These are phyloP conservation scores for Pegea sp. DNA, from an alignment of 23 tunicate species.

Conservation along the genomic window DNA sequence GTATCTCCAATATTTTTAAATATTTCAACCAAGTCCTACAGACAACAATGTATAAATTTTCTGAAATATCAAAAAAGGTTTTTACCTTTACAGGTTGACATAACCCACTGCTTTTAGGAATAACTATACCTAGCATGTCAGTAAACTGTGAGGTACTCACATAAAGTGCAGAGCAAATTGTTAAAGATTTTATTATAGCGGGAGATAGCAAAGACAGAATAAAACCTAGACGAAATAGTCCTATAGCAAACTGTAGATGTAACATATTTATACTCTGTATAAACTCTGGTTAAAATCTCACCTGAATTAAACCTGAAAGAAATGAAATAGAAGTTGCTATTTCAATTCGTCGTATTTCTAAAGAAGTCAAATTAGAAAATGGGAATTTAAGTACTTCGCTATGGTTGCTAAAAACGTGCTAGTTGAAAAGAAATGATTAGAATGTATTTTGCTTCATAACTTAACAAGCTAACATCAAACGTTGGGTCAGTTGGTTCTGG, in stretches of 20 bases:
- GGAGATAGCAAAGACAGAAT: slow-evolving; percentile 72
- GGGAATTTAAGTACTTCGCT: too few relatives aligned
- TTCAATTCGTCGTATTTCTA: too few relatives aligned
- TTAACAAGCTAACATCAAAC: too few relatives aligned
- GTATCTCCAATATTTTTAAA: slow-evolving; percentile 43
- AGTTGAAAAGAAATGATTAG: too few relatives aligned
- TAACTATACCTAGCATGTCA: slow-evolving; percentile 21
- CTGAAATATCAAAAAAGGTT: not conserved
- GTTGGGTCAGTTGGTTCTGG: too few relatives aligned
- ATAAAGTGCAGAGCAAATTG: slow-evolving; percentile 65
- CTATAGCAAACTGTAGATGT: slow-evolving; percentile 37
- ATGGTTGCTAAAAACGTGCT: too few relatives aligned
- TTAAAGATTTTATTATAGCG: slow-evolving; percentile 67
- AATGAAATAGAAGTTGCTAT: too few relatives aligned
- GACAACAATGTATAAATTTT: not conserved
- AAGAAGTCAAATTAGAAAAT: too few relatives aligned
- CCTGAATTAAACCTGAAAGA: too few relatives aligned
- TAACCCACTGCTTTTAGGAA: not conserved
- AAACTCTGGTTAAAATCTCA: too few relatives aligned
- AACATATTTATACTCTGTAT: too few relatives aligned
- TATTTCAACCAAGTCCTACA: slow-evolving; percentile 72
- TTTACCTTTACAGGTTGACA: not conserved
- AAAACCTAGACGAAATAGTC: slow-evolving; percentile 66
- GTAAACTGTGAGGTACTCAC: slow-evolving; percentile 88
- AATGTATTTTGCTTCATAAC: too few relatives aligned